Evolutionary conservation across 2,888 invertebrate species (phyloP).

Genomic region (Sarcophaga caerulescens): DNA sequence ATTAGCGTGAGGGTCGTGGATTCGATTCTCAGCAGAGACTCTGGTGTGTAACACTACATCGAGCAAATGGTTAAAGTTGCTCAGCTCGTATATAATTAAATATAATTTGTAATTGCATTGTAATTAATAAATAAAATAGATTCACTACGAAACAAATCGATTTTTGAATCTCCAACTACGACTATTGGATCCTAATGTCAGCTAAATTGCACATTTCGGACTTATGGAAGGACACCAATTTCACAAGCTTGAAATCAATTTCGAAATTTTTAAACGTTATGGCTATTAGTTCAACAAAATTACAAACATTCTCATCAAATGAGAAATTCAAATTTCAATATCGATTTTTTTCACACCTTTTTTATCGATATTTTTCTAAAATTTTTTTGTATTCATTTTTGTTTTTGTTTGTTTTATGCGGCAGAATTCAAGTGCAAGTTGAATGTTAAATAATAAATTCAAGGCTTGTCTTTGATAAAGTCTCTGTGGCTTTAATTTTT

Average conservation of each 20-base stretch:
- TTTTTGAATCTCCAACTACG: too few species aligned
- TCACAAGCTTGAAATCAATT: not conserved
- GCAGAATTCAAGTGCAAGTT: conserved; percentile 67
- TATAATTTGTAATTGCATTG: too few species aligned
- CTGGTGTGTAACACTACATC: too few species aligned
- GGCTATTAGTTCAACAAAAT: conserved; percentile 12
- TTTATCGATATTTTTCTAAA: conserved; percentile 22
- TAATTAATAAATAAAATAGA: too few species aligned
- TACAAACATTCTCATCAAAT: not conserved
- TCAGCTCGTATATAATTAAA: too few species aligned
- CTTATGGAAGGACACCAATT: too few species aligned
- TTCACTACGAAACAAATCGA: too few species aligned
- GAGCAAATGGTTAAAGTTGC: too few species aligned
- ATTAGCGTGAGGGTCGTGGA: too few species aligned
- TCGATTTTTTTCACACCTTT: not conserved
- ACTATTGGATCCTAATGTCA: too few species aligned
- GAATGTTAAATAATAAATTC: conserved; percentile 63
- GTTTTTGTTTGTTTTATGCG: not conserved
- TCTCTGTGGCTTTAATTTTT: not conserved
- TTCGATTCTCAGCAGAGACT: too few species aligned
- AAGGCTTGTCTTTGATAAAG: conserved; percentile 21
- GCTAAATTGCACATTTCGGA: too few species aligned
- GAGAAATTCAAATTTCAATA: conserved; percentile 16
- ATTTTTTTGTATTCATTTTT: not conserved
- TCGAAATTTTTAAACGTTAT: not conserved